Conservation (phyloP, 2,797 vertebrate genomes). For the Arctocebus calabarensis region DNA sequence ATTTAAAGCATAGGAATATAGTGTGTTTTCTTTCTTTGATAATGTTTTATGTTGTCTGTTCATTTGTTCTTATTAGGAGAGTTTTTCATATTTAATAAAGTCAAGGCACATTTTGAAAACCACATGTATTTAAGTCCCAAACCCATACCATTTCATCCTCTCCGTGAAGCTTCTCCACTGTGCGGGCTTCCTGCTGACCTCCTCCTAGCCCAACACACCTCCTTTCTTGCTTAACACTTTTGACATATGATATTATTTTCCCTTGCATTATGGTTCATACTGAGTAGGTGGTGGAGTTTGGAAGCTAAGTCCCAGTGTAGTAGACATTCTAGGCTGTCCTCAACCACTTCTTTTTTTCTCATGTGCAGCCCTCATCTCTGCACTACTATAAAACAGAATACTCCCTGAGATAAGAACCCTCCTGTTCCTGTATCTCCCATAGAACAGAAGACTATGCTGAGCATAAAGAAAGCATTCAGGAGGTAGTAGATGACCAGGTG, state of each 20-base stretch:
- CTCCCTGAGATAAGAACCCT: neutral
- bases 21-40: neutral
- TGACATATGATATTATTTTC: neutral
- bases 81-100: neutral
- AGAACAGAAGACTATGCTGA: neutral
- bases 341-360: neutral
- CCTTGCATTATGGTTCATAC: neutral
- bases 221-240: neutral
- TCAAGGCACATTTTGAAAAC: slow-evolving; percentile 25
- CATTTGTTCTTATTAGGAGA: neutral
- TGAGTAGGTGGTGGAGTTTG: neutral
- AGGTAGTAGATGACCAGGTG: neutral
- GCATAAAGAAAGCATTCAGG: neutral
- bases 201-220: neutral
- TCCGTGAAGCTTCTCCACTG: neutral
- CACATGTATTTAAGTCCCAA: neutral
- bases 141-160: neutral
- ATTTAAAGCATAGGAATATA: neutral
- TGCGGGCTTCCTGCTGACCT: neutral
- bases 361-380: neutral
- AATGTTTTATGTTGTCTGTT: neutral
- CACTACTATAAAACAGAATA: neutral
- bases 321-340: too few relatives aligned
- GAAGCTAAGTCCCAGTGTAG: neutral
- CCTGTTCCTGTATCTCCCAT: neutral